Evolutionary conservation across 2,888 invertebrate genomes (phyloP), one percentile per base, ranked within the genome.

Genomic region (Phengaris arion): DNA sequence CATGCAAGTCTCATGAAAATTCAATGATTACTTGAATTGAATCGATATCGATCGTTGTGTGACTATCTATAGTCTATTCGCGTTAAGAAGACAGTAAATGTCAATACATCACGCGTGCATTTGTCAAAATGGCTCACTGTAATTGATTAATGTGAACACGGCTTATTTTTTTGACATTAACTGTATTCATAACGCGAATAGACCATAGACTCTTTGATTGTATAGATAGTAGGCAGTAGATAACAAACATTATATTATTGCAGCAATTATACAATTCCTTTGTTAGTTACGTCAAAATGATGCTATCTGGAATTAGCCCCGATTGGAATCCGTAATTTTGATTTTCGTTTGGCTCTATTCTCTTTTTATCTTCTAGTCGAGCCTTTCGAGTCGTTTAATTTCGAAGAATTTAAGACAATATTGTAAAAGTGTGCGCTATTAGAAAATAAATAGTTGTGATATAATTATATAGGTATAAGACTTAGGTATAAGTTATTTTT

Each of bases 1-100:
- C 78, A 76, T 78, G 64, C 78, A 78, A 75, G 79, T 78, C 80
- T 85, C 83, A 83, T 86, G 83, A 85, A 86, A 85, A 74, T 83
- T 83, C 82, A 84, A 85, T 82, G 81, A 79, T 81, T 80, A 78
- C 79, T 78, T 81, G 80, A 77, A 76, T 77, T 75, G 81, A 82
- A 82, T 83, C 82, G 81, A 82, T 83, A 82, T 77, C 77, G 72
- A 79, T 81, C 81, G 81, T 82, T 82, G 81, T 81, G 79, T 15
- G 70, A 64, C 64, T 64, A 64, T 12, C 80, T 79, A 2, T 3
- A 35, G 35, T 35, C 2, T 35, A 35, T 35, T 35, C 35, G 35
- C 35, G 35, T 35, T 35, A 35, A 35, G 35, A 35, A 35, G 2
- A 35, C 35, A 35, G 35, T 4, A 35, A 35, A 35, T 35, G 35